Evolutionary conservation across 2,888 invertebrate species (phyloP).

Genomic region (Parochlus steinenii): DNA sequence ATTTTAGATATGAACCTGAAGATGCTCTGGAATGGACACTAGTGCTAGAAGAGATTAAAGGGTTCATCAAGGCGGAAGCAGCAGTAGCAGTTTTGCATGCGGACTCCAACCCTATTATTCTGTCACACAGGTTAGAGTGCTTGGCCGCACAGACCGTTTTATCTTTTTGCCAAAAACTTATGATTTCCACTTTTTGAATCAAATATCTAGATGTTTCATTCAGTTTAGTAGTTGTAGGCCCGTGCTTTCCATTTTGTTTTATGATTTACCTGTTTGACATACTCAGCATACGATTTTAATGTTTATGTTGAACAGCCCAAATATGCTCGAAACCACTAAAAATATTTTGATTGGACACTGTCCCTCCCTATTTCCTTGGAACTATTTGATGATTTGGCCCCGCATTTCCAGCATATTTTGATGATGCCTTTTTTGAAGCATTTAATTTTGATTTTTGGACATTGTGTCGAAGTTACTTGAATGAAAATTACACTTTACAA

Average conservation of each 20-base stretch:
- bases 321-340: no score
- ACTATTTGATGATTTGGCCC: no score
- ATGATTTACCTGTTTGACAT: neutral
- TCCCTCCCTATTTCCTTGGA: no score
- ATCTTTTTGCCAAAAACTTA: neutral
- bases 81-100: conserved; percentile 77
- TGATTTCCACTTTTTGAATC: conserved; percentile 1
- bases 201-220: neutral
- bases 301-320: neutral
- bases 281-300: neutral
- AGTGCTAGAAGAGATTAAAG: conserved; percentile 85
- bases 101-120: conserved; percentile 67
- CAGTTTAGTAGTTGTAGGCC: conserved; percentile 20
- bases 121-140: conserved; percentile 61
- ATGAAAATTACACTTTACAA: no score
- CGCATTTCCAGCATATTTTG: conserved; percentile 1
- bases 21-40: conserved; percentile 92
- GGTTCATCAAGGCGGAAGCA: conserved; percentile 85
- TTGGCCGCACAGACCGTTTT: neutral
- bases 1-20: conserved; percentile 69
- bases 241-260: conserved; percentile 28
- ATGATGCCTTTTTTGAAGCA: neutral
- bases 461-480: no score
- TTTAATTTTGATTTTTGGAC: neutral
- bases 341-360: no score